phyloP scores from a whole-genome alignment of 2,113 vertebrate genomes.

The Capreolus pygargus region DNA sequence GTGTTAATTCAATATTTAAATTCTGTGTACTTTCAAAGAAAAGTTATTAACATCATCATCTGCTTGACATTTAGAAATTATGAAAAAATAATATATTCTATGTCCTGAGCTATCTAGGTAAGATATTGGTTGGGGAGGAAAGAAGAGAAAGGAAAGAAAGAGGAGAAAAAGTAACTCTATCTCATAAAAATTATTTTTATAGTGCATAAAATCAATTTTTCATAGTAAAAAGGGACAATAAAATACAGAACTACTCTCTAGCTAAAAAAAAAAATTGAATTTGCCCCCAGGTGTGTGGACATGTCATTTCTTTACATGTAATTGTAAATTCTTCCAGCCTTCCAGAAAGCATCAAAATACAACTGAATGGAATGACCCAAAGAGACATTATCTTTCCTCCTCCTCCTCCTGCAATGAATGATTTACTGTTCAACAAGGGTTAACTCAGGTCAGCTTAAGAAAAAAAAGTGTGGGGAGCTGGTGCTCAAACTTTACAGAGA shows the following conservation, averaged over 20 bases:
- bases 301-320: neutral
- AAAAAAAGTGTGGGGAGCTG: neutral
- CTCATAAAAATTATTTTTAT: neutral
- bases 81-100: neutral
- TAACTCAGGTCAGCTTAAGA: neutral
- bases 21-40: neutral
- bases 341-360: neutral
- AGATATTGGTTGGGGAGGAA: neutral
- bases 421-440: constrained; percentile 15
- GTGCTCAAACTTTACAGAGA: neutral
- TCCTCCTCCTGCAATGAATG: neutral
- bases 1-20: neutral
- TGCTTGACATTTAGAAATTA: neutral
- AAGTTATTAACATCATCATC: neutral
- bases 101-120: neutral
- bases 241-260: neutral
- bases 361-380: neutral
- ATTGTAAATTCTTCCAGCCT: neutral
- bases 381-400: neutral
- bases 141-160: neutral
- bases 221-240: neutral
- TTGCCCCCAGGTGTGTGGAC: neutral
- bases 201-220: neutral
- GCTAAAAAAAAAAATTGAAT: neutral
- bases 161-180: neutral